These are phyloP conservation scores for Bubalus kerabau DNA, from an alignment of 2,113 vertebrate genomes.

Conservation along the genomic window DNA sequence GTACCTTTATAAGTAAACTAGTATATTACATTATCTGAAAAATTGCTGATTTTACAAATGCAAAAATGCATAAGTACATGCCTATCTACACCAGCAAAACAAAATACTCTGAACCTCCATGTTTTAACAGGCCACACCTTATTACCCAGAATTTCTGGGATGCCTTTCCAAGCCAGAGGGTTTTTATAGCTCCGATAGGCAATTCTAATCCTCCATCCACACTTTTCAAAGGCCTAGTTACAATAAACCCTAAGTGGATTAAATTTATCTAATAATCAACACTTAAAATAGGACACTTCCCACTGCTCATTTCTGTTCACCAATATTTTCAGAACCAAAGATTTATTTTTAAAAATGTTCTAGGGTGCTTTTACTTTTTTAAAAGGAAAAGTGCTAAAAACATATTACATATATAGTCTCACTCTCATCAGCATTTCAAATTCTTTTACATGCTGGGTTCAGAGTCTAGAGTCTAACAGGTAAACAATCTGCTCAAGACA, in stretches of 20 bases:
- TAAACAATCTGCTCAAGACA: slow-evolving; percentile 2
- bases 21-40: slow-evolving; percentile 65
- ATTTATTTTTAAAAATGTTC: background rate
- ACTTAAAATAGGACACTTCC: slow-evolving; percentile 4
- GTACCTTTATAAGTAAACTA: slow-evolving; percentile 65
- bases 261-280: background rate
- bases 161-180: background rate
- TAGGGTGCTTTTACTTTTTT: background rate
- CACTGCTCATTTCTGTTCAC: background rate
- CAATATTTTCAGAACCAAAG: slow-evolving; percentile 32
- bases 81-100: slow-evolving; percentile 72
- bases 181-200: background rate
- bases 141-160: background rate
- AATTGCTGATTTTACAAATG: slow-evolving; percentile 64
- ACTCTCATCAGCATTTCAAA: background rate
- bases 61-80: slow-evolving; percentile 69
- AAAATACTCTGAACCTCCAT: slow-evolving; percentile 43
- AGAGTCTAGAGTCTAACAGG: background rate
- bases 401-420: background rate
- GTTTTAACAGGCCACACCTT: background rate
- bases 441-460: background rate
- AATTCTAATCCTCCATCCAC: background rate
- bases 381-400: slow-evolving; percentile 8
- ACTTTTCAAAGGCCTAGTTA: background rate
- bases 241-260: background rate